Base-by-base conservation (phyloP, 2,113 vertebrate species). In the Rhinoderma darwinii region DNA sequence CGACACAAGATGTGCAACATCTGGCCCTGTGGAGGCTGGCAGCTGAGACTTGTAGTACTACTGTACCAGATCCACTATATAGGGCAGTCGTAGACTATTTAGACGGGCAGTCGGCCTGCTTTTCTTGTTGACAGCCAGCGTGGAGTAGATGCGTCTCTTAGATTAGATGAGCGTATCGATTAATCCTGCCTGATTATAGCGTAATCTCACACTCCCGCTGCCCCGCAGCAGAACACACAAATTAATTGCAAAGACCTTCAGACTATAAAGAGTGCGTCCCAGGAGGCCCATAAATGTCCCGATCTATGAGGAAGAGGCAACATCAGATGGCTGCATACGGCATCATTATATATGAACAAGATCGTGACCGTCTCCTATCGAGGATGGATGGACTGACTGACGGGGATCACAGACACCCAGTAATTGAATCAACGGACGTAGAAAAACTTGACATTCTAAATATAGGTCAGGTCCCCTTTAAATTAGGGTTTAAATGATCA, bases 141-240 rank as follows among this genome's bases (percentile, higher is more conserved):
- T 37, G n/a, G 43, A 76, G 74, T 43, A 30, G 43, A 76, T 50
- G 74, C 30, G 76, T 32, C 47, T 54, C 32, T 51, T 20, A 41
- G 47, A 77, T 47, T 77, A 77, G 75, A 77, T 77, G 75, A 77
- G 47, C 66, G 35, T 59, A 81, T 81, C 35, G 78, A 63, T 81
- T 81, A 39, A 54, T 84, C 43, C 44, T 51, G 32, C 22, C 41
- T 32, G 68, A 75, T 75, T 84, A 37, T 15, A 54, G 37, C 35
- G 11, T 75, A 59, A 54, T 37, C 39, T 72, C 11, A 20, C 20
- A 30, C 32, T 25, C 35, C 17, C 30, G 27, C 14, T 43, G 15
- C 56, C 17, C 25, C 11, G 54, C 54, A 41, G 78, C 78, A 81
- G 17, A 41, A 81, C n/a, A 81, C 10, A 54, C 76, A n/a, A 81